Conservation (phyloP, 2,797 vertebrate genomes). For the Hippocampus kuda region DNA sequence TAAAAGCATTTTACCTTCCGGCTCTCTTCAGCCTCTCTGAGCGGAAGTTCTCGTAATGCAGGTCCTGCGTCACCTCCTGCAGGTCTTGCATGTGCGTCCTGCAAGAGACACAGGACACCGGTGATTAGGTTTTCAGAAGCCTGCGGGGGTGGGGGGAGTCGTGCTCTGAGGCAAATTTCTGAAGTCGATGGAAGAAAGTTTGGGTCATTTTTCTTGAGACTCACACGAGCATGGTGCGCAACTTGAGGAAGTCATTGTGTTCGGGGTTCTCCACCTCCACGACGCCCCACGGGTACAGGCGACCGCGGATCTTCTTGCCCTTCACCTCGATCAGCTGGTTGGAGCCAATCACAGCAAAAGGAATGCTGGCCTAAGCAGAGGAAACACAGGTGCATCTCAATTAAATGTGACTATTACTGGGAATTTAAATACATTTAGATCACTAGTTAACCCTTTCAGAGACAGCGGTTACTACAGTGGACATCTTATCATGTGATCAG, state of each 20-base stretch:
- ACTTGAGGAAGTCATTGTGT: slow-evolving; percentile 87
- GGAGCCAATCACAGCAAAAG: slow-evolving; percentile 80
- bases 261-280: slow-evolving; percentile 88
- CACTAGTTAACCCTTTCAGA: too few species aligned
- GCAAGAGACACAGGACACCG: slow-evolving; percentile 23
- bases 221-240: slow-evolving; percentile 83
- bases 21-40: slow-evolving; percentile 81
- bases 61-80: slow-evolving; percentile 82
- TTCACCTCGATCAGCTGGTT: slow-evolving; percentile 90
- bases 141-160: slow-evolving; percentile 26
- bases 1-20: slow-evolving; percentile 54
- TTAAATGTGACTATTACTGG: not conserved
- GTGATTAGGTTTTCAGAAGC: slow-evolving; percentile 26
- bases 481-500: too few species aligned
- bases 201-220: slow-evolving; percentile 38
- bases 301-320: slow-evolving; percentile 83
- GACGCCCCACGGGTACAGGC: slow-evolving; percentile 80
- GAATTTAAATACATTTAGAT: not conserved
- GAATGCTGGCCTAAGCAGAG: slow-evolving; percentile 72
- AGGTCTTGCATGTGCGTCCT: slow-evolving; percentile 90
- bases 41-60: slow-evolving; percentile 90
- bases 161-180: slow-evolving; percentile 6
- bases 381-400: slow-evolving; percentile 14
- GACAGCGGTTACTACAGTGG: too few species aligned
- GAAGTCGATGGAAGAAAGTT: slow-evolving; percentile 2